phyloP scores from a whole-genome alignment of 2,113 vertebrate genomes.

The Embiotoca jacksoni region DNA sequence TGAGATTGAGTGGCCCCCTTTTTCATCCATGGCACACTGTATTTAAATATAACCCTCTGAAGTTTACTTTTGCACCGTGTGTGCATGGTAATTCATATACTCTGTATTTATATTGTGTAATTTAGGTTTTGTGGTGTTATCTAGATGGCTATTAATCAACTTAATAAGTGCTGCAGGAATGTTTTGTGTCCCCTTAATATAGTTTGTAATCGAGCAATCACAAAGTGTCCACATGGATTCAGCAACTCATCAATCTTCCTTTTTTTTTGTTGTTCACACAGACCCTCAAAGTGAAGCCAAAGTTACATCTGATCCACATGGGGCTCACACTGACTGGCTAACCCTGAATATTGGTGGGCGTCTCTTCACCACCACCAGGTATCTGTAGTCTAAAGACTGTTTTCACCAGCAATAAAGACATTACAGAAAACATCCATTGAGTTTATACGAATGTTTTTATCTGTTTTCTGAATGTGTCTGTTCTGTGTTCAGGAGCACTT shows the following conservation, averaged over 20 bases:
- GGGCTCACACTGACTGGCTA: conserved; percentile 93
- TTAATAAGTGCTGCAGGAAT: too few species aligned
- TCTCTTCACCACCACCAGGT: conserved; percentile 97
- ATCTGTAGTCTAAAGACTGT: conserved; percentile 28
- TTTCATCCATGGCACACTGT: too few species aligned
- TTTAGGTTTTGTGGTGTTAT: too few species aligned
- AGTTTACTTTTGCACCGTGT: too few species aligned
- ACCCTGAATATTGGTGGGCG: conserved; percentile 97
- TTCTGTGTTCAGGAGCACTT: conserved; percentile 89
- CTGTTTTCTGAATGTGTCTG: background rate
- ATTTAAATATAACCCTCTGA: too few species aligned
- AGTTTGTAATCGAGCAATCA: too few species aligned
- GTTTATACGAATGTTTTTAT: background rate
- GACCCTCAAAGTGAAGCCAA: conserved; percentile 89
- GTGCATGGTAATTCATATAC: too few species aligned
- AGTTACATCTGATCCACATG: conserved; percentile 81
- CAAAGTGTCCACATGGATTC: conserved; percentile 54
- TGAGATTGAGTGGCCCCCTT: too few species aligned
- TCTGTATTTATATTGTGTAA: too few species aligned
- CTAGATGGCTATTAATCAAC: too few species aligned
- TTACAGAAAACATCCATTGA: background rate
- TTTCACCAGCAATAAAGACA: background rate
- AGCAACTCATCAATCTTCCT: background rate
- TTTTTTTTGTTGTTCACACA: conserved; percentile 52
- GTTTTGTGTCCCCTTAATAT: too few species aligned